These are phyloP conservation scores for Spinibarbus caldwelli DNA, from an alignment of 2,797 vertebrate genomes.

Conservation along the genomic window DNA sequence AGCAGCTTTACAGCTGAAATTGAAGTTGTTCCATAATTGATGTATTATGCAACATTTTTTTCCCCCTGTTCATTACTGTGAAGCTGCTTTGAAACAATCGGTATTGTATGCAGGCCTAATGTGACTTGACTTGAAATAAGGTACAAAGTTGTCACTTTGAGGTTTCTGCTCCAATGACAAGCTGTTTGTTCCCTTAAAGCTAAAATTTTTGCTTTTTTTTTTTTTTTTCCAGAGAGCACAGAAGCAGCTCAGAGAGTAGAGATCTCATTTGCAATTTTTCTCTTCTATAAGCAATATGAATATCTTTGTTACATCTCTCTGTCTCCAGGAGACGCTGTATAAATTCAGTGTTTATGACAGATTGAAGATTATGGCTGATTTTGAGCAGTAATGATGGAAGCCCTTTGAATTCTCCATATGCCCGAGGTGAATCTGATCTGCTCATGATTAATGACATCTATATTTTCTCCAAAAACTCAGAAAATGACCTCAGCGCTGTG, in stretches of 20 bases:
- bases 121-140: neutral
- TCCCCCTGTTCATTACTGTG: neutral
- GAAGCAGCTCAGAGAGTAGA: neutral
- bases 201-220: neutral
- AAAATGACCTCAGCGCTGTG: conserved; percentile 48
- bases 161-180: neutral
- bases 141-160: neutral
- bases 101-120: neutral
- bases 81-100: neutral
- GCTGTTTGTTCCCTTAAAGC: neutral
- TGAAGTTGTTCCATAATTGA: neutral
- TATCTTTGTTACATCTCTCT: too few relatives aligned
- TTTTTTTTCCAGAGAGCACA: neutral
- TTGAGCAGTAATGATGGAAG: neutral
- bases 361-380: neutral
- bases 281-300: neutral
- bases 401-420: conserved; percentile 51
- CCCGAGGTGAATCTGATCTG: conserved; percentile 49
- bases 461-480: conserved; percentile 41
- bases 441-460: conserved; percentile 60
- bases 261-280: neutral
- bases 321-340: too few relatives aligned
- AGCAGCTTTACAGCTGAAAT: neutral
- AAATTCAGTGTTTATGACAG: conserved; percentile 6
- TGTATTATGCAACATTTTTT: neutral